Evolutionary conservation across 2,888 invertebrate species (phyloP).

Genomic region (Meiosimyza platycephala): DNA sequence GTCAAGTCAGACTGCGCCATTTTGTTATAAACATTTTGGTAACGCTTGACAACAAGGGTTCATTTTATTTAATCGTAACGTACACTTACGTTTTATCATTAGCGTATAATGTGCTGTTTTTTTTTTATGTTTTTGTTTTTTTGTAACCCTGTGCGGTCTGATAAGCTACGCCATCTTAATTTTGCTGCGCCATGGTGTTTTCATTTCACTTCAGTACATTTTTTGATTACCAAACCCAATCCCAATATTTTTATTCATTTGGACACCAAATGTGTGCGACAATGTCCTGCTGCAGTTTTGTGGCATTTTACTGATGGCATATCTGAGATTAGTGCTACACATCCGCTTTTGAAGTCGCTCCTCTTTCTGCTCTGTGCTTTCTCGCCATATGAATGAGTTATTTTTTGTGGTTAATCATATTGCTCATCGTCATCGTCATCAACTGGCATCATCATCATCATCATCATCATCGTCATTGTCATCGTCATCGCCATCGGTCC

Average conservation of each 20-base stretch:
- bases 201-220: not conserved
- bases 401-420: slow-evolving; percentile 47
- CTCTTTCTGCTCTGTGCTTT: slow-evolving; percentile 40
- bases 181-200: slow-evolving; percentile 9
- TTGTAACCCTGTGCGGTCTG: slow-evolving; percentile 17
- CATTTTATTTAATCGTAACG: too few species aligned
- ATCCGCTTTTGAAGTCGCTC: slow-evolving; percentile 35
- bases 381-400: slow-evolving; percentile 64
- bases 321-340: slow-evolving; percentile 38
- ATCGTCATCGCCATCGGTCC: slow-evolving; percentile 16
- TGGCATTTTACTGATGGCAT: slow-evolving; percentile 35
- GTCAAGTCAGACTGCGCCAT: too few species aligned
- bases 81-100: too few species aligned
- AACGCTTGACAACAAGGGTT: too few species aligned
- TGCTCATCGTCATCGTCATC: not conserved
- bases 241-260: not conserved
- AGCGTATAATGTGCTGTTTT: too few species aligned
- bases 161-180: slow-evolving; percentile 5
- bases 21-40: too few species aligned
- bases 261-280: slow-evolving; percentile 11
- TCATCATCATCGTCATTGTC: slow-evolving; percentile 7
- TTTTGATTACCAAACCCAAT: not conserved
- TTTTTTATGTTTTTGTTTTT: not conserved
- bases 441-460: slow-evolving; percentile 10
- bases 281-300: slow-evolving; percentile 23